These are phyloP conservation scores for Buathra laborator DNA, from an alignment of 2,888 invertebrate genomes.

Conservation along the genomic window DNA sequence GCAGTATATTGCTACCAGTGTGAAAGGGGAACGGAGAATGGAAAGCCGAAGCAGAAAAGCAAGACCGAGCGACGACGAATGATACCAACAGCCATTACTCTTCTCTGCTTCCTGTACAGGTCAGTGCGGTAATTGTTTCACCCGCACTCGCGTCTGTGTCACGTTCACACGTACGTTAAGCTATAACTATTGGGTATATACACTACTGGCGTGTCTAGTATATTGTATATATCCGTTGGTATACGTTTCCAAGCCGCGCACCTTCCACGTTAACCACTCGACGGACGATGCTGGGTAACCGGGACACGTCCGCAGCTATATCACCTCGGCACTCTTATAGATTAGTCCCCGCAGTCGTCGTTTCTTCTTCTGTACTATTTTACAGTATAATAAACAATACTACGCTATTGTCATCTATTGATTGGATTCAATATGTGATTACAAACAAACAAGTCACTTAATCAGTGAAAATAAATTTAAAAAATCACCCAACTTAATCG, in stretches of 20 bases:
- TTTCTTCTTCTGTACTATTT: background rate
- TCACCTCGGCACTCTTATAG: slow-evolving; percentile 72
- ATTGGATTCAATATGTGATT: background rate
- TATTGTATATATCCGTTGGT: slow-evolving; percentile 37
- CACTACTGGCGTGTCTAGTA: slow-evolving; percentile 7
- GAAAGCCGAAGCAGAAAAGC: slow-evolving; percentile 58
- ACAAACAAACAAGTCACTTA: background rate
- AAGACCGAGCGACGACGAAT: slow-evolving; percentile 63
- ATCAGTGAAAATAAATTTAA: background rate
- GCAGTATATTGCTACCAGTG: slow-evolving; percentile 38
- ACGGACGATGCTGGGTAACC: slow-evolving; percentile 62
- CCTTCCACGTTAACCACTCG: slow-evolving; percentile 58
- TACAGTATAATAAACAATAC: background rate
- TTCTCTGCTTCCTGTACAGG: slow-evolving; percentile 67
- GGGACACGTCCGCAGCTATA: slow-evolving; percentile 70
- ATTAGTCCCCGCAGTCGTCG: slow-evolving; percentile 67
- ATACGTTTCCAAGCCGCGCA: slow-evolving; percentile 45
- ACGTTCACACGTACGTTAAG: slow-evolving; percentile 60
- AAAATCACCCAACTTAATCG: background rate
- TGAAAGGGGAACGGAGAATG: slow-evolving; percentile 40
- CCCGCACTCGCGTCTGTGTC: slow-evolving; percentile 51
- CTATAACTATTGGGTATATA: background rate
- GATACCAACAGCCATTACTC: slow-evolving; percentile 71
- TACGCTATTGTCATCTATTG: background rate
- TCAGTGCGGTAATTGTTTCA: slow-evolving; percentile 72